Conservation (phyloP, 2,797 vertebrate genomes). For the Acanthis flammea region DNA sequence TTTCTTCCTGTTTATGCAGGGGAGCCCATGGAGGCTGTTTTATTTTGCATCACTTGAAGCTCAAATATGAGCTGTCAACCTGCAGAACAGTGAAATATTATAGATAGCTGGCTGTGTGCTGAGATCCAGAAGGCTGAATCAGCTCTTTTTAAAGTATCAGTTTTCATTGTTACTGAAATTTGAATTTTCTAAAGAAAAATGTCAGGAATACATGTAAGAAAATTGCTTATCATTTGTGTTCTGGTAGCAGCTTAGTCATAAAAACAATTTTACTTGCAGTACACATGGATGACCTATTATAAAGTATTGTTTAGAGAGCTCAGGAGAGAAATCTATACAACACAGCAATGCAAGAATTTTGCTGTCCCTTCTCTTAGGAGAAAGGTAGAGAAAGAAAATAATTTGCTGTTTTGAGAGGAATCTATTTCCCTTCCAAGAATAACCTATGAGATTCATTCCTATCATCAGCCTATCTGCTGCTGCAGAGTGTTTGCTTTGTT, state of each 20-base stretch:
- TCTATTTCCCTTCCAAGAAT: conserved; percentile 3
- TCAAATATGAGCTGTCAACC: not conserved
- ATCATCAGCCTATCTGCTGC: not conserved
- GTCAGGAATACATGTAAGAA: not conserved
- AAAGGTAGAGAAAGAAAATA: not conserved
- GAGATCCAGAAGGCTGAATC: not conserved
- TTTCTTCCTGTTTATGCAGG: not conserved
- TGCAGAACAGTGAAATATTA: not conserved
- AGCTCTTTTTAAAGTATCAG: not conserved
- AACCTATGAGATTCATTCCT: not conserved
- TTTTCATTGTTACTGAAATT: not conserved
- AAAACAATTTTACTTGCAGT: not conserved
- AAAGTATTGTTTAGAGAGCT: not conserved
- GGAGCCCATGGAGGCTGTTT: not conserved
- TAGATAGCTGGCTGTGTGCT: not conserved
- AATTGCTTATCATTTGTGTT: not conserved
- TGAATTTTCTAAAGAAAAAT: conserved; percentile 2
- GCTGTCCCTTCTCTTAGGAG: not conserved
- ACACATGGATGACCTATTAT: not conserved
- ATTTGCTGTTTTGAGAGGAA: not conserved
- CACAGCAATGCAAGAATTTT: not conserved
- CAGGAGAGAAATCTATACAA: conserved; percentile 4
- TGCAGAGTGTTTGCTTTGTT: not conserved
- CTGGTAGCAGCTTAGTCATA: not conserved
- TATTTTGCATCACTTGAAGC: not conserved